Conservation (phyloP, 2,797 vertebrate species). For the Argya squamiceps region DNA sequence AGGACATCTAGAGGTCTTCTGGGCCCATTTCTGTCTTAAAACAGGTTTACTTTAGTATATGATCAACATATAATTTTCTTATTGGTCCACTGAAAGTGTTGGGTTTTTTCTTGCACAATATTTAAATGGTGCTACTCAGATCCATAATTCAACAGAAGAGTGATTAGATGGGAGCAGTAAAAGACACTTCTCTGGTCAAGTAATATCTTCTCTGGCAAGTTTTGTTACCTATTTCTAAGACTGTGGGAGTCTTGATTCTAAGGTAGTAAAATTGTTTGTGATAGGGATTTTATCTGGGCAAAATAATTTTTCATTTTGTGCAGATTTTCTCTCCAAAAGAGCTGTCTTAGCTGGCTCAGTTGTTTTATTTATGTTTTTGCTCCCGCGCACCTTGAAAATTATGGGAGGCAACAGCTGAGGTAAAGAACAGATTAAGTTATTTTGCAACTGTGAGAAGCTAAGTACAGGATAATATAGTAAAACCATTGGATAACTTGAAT, state of each 20-base stretch:
- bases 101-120: not conserved
- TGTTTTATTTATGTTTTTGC: not conserved
- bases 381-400: not conserved
- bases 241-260: not conserved
- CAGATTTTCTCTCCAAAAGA: not conserved
- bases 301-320: not conserved
- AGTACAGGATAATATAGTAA: not conserved
- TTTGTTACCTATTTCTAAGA: not conserved
- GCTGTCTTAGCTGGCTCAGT: not conserved
- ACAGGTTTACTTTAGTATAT: not conserved
- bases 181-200: not conserved
- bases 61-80: not conserved
- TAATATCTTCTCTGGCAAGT: not conserved
- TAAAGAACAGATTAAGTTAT: not conserved
- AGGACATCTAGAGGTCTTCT: not conserved
- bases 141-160: not conserved
- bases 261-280: not conserved
- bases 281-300: not conserved
- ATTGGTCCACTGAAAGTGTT: not conserved
- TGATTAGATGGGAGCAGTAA: not conserved
- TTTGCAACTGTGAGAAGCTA: not conserved
- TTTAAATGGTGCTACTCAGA: not conserved
- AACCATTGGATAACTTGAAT: not conserved
- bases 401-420: not conserved
- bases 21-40: not conserved